phyloP scores from a whole-genome alignment of 2,113 vertebrate species.

The Pygoscelis antarcticus region DNA sequence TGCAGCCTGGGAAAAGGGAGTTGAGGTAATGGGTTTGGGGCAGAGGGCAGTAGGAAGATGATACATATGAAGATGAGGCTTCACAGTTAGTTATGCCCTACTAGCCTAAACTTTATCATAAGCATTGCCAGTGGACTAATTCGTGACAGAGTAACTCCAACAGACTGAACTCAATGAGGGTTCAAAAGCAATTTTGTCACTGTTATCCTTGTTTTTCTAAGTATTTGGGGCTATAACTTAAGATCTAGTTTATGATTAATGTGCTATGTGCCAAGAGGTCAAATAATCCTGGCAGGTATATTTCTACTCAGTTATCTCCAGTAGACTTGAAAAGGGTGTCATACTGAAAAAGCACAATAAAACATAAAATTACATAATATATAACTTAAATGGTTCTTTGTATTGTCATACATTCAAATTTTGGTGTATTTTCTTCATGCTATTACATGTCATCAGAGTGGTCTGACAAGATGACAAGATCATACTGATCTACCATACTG shows the following conservation, averaged over 20 bases:
- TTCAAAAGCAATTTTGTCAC: background rate
- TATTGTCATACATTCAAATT: background rate
- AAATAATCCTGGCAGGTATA: background rate
- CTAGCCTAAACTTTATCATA: background rate
- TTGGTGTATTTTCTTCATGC: background rate
- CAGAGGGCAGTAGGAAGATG: background rate
- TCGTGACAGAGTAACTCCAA: background rate
- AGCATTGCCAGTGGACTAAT: background rate
- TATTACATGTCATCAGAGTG: background rate
- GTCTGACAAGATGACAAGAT: background rate
- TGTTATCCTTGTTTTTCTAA: background rate
- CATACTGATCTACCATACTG: no score
- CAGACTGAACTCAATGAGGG: background rate
- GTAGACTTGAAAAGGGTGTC: background rate
- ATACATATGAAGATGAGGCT: background rate
- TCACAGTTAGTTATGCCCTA: background rate
- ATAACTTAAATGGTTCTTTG: background rate
- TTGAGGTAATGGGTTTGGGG: background rate
- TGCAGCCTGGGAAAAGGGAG: background rate
- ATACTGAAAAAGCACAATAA: background rate
- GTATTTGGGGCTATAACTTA: background rate
- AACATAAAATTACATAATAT: background rate
- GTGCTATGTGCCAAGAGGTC: background rate
- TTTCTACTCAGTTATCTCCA: background rate
- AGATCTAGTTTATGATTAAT: background rate